A percentile compares a stretch with the other conserved stretches of the same genome.
phyloP scores from a whole-genome alignment of 64 coral and sea anemone genomes.

The Pachyseris speciosa region DNA sequence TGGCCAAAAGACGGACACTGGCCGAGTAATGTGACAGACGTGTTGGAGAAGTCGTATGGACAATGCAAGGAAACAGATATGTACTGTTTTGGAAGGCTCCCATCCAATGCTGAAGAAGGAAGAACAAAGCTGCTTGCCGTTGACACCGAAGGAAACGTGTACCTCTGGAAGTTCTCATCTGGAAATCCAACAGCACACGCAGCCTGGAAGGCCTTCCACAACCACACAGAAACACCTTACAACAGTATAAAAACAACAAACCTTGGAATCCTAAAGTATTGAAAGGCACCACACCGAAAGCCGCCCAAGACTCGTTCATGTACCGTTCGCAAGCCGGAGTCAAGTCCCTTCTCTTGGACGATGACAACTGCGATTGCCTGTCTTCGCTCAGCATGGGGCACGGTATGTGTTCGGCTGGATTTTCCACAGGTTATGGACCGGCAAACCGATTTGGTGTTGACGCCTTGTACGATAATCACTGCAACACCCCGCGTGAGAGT shows the following conservation, averaged over 20 bases:
- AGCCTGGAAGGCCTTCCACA: conserved; percentile 71
- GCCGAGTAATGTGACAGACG: conserved; percentile 52
- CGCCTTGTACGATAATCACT: conserved; percentile 32
- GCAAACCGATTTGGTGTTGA: conserved; percentile 49
- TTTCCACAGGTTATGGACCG: conserved; percentile 19
- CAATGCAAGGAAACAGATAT: conserved; percentile 55
- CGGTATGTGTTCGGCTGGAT: conserved; percentile 11
- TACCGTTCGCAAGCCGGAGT: conserved; percentile 53
- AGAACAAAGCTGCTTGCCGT: conserved; percentile 64
- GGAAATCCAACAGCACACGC: conserved; percentile 81
- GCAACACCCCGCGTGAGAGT: conserved; percentile 40
- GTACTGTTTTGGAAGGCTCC: conserved; percentile 76
- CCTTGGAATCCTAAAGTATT: conserved; percentile 71
- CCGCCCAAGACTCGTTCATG: conserved; percentile 48
- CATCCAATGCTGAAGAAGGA: conserved; percentile 44
- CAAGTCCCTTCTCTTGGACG: conserved; percentile 77
- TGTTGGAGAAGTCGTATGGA: conserved; percentile 65
- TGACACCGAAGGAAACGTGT: conserved; percentile 70
- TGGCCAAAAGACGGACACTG: conserved; percentile 74
- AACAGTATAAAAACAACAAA: conserved; percentile 43
- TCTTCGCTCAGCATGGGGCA: conserved; percentile 56
- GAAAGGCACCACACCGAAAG: conserved; percentile 36
- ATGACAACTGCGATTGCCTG: conserved; percentile 68
- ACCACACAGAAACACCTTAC: conserved; percentile 48
- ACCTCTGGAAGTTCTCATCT: conserved; percentile 70